Conservation (phyloP, 2,888 invertebrate genomes). For the Dolichopus griseipennis region DNA sequence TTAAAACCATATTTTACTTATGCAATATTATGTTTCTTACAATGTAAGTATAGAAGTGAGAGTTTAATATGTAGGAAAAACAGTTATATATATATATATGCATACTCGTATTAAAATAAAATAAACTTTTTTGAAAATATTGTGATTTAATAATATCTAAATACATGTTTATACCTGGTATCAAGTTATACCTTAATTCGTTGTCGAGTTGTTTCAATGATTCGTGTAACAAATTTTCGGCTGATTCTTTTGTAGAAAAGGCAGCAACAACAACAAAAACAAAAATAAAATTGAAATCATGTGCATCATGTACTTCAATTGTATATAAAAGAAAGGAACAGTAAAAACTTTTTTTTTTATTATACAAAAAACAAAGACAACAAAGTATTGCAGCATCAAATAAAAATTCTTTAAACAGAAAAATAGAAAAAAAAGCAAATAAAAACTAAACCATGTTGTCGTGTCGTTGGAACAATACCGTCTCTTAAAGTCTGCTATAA, state of each 20-base stretch:
- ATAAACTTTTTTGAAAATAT: background rate
- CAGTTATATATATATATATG: no score
- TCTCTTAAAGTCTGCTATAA: background rate
- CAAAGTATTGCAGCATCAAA: no score
- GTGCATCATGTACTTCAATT: background rate
- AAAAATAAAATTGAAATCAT: background rate
- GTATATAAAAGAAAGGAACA: background rate
- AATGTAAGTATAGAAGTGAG: no score
- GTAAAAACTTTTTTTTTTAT: no score
- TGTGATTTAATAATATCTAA: background rate
- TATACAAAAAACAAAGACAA: no score
- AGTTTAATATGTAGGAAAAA: no score
- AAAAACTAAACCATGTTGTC: conserved; percentile 4
- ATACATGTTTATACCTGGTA: no score
- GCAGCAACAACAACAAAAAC: no score
- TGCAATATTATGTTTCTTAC: no score
- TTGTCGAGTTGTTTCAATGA: background rate
- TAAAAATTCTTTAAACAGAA: no score
- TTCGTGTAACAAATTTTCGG: conserved; percentile 4
- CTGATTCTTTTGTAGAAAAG: background rate
- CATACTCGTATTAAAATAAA: background rate
- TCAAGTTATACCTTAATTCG: no score
- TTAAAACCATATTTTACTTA: no score
- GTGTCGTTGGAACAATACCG: background rate
- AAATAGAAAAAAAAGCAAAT: background rate